Evolutionary conservation across 2,888 invertebrate genomes (phyloP).

Genomic region (Orchesella flavescens): DNA sequence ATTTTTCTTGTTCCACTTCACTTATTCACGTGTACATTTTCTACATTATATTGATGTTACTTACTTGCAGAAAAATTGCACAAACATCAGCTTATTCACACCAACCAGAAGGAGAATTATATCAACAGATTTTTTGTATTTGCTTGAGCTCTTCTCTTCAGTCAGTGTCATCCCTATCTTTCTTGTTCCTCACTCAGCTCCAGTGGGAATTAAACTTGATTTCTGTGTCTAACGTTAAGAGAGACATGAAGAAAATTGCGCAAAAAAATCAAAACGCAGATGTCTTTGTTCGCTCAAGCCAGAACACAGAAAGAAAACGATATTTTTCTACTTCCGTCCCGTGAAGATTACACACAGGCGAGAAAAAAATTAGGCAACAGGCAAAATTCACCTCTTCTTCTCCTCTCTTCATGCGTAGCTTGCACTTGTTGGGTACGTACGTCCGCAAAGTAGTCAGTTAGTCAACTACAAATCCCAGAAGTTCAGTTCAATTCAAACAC

Average conservation of each 20-base stretch:
- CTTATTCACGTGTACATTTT: conserved; percentile 6
- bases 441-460: neutral
- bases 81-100: neutral
- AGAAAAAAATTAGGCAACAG: neutral
- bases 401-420: neutral
- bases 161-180: neutral
- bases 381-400: neutral
- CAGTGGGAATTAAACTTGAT: neutral
- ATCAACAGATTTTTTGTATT: conserved; percentile 2
- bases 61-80: conserved; percentile 10
- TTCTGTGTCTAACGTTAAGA: too few species aligned
- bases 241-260: conserved; percentile 14
- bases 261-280: conserved; percentile 48
- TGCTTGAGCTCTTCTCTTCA: neutral
- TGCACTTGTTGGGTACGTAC: neutral
- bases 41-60: too few species aligned
- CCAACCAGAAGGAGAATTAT: neutral
- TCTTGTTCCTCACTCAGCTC: conserved; percentile 9
- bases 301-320: neutral
- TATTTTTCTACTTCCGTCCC: conserved; percentile 41
- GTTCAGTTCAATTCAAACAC: too few species aligned
- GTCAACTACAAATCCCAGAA: neutral
- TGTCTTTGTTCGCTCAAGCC: conserved; percentile 48
- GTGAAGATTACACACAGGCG: conserved; percentile 4
- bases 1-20: conserved; percentile 18